Evolutionary conservation across 2,888 invertebrate genomes (phyloP), one percentile per base, ranked within the genome.

Genomic region (Euzophera pinguis): DNA sequence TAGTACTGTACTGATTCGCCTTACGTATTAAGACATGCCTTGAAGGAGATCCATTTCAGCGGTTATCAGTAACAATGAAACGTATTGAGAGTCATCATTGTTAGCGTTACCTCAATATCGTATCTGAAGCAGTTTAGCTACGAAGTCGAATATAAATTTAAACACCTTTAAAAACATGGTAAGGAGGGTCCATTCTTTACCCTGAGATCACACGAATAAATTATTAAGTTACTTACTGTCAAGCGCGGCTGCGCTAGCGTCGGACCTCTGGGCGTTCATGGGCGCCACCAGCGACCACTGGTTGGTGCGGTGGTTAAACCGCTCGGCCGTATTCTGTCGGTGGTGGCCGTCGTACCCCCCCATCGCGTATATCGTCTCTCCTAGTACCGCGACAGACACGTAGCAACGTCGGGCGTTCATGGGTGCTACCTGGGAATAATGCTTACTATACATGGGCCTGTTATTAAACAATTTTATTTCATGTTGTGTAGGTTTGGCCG

Each of bases 381-480:
- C 93, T 8, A 96, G 77, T 9, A 96, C 94, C 0, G 95, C 93
- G 2, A 96, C 96, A 62, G 96, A 96, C 0, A 97, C 96, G 75
- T 97, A 97, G 76, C 97, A 96, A 50, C 97, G 92, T 54, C 96
- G 92, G 9, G 94, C 94, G 71, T 98, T 96, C 98, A 98, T 97
- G 14, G 98, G 97, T 8, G 97, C 94, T 50, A 94, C 92, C 91
- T 92, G 55, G 54, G 56, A 56, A 53, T 27, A 14, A 29, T 32
- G 32, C 7, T 32, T 32, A 9, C 32, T 9, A 32, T 10, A 10
- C 7, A 32, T 4, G 3, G 32, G 32, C 7, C 4, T 29, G 4
- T 6, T 7, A 9, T 32, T 32, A 32, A 32, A 29, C 5, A 7
- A 6, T 29, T n/a, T n/a, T n/a, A n/a, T n/a, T n/a, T n/a, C n/a